Evolutionary conservation across 2,113 vertebrate species (phyloP), one percentile per base, ranked within the genome.

Genomic region (Phocoena sinus): DNA sequence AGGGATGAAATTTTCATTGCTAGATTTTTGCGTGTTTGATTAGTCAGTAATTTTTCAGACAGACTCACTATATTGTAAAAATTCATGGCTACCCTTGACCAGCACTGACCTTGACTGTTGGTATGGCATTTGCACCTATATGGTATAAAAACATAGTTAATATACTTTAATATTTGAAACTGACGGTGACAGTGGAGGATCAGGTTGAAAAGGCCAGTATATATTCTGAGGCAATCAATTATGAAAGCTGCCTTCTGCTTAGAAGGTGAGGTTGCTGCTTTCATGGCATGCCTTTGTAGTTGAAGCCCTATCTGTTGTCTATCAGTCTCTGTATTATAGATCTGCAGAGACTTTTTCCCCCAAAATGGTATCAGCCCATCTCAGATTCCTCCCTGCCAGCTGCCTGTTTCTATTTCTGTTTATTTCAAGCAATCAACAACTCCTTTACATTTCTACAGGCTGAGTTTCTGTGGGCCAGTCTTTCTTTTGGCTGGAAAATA

Each of bases 391-490:
- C 73, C 70, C 79, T 86, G 83, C 86, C 92, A 98, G 82, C 82
- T 97, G 88, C 53, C 58, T 76, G n/a, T 68, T 91, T 77, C 56
- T 97, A 80, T 94, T 98, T 96, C 79, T 94, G 71, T 92, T 91
- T 89, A 94, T 93, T 96, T 82, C 68, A 60, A 95, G 89, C 58
- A 97, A 96, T 94, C 93, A 97, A 38, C 63, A 71, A 95, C 50
- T 92, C 47, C 86, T 96, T 87, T 86, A 91, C 47, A 89, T 89
- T 89, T 86, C 44, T 74, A 71, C 38, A 47, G 70, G 53, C 28
- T 83, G n/a, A 79, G 63, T 89, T 96, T 97, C 87, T 89, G 36
- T 82, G 91, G 71, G 63, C 73, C 44, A 60, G 31, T 81, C 50
- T 95, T 95, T 83, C 92, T 86, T 89, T 94, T 89, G 76, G 53